Percentiles rank a stretch among this genome's conserved stretches.
Evolutionary conservation across 1,140 invertebrate species (phyloP).

Genomic region (Eulimnadia texana): DNA sequence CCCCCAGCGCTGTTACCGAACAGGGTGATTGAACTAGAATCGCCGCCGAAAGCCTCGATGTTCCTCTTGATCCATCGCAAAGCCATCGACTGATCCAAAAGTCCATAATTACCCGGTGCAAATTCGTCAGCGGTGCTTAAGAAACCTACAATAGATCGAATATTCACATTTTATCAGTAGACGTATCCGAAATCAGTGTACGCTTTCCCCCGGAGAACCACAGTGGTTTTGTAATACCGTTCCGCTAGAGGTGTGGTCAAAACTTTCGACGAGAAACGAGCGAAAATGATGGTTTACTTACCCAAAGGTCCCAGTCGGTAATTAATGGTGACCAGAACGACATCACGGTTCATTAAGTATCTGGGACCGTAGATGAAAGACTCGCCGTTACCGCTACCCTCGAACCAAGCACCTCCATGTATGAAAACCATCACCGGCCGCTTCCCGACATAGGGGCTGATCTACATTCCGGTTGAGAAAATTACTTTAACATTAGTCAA

Average conservation of each 20-base stretch:
- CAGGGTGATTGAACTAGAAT: conserved; percentile 15
- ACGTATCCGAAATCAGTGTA: too few species aligned
- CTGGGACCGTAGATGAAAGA: conserved; percentile 52
- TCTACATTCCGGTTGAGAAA: conserved; percentile 10
- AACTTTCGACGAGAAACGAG: conserved; percentile 25
- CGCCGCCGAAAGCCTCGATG: conserved; percentile 17
- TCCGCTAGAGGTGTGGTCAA: too few species aligned
- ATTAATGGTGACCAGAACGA: conserved; percentile 62
- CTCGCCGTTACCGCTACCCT: conserved; percentile 40
- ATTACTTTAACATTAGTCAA: not conserved
- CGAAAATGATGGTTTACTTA: conserved; percentile 38
- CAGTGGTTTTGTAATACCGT: too few species aligned
- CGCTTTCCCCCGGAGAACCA: too few species aligned
- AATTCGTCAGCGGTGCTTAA: conserved; percentile 28
- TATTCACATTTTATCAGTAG: too few species aligned
- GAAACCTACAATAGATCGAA: conserved; percentile 28
- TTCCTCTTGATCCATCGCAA: conserved; percentile 29
- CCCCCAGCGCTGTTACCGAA: conserved; percentile 23
- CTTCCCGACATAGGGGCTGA: conserved; percentile 25
- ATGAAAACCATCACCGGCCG: conserved; percentile 59
- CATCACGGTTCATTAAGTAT: conserved; percentile 52
- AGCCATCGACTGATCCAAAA: conserved; percentile 34
- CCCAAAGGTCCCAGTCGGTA: conserved; percentile 55
- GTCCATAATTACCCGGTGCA: conserved; percentile 33
- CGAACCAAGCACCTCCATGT: conserved; percentile 57